A percentile compares a stretch with the other conserved stretches of the same genome.
Evolutionary conservation across 1,140 invertebrate species (phyloP).

Genomic region (Drosophila tropicalis): DNA sequence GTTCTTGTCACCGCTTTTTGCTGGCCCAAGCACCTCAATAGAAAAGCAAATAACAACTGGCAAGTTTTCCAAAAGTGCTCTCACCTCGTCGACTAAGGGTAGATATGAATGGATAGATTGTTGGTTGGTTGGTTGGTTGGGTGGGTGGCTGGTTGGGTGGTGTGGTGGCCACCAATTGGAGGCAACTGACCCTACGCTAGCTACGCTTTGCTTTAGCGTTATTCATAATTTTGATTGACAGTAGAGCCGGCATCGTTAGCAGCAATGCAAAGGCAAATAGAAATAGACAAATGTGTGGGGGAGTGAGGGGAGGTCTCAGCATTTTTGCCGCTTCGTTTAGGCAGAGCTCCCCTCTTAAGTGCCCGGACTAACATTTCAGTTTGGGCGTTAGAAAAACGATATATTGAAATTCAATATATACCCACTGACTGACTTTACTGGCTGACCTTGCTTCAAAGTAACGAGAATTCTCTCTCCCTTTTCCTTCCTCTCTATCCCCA

Average conservation of each 20-base stretch:
- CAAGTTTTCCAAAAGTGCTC: slow-evolving; percentile 44
- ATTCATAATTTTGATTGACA: slow-evolving; percentile 81
- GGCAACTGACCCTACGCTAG: slow-evolving; percentile 62
- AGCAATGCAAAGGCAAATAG: slow-evolving; percentile 27
- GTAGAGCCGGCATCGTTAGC: slow-evolving; percentile 38
- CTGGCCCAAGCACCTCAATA: slow-evolving; percentile 35
- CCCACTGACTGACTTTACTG: slow-evolving; percentile 57
- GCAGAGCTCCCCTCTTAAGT: slow-evolving; percentile 10
- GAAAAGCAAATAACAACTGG: slow-evolving; percentile 67
- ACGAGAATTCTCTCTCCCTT: slow-evolving; percentile 19
- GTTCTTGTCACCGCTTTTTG: slow-evolving; percentile 18
- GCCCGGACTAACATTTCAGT: slow-evolving; percentile 29
- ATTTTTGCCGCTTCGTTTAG: slow-evolving; percentile 74
- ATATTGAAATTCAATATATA: slow-evolving; percentile 57
- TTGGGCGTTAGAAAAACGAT: background rate
- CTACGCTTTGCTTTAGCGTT: slow-evolving; percentile 26
- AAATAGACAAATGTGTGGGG: slow-evolving; percentile 43
- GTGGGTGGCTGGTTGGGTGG: slow-evolving; percentile 18
- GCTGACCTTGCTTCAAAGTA: slow-evolving; percentile 66
- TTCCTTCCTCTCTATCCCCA: slow-evolving; percentile 13
- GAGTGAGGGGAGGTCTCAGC: slow-evolving; percentile 30
- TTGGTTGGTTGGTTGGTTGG: no score
- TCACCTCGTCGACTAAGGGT: slow-evolving; percentile 40
- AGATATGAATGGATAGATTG: background rate
- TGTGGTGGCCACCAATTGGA: slow-evolving; percentile 40